These are phyloP conservation scores for Tringa solitaria DNA, from an alignment of 2,113 vertebrate genomes.

Conservation along the genomic window DNA sequence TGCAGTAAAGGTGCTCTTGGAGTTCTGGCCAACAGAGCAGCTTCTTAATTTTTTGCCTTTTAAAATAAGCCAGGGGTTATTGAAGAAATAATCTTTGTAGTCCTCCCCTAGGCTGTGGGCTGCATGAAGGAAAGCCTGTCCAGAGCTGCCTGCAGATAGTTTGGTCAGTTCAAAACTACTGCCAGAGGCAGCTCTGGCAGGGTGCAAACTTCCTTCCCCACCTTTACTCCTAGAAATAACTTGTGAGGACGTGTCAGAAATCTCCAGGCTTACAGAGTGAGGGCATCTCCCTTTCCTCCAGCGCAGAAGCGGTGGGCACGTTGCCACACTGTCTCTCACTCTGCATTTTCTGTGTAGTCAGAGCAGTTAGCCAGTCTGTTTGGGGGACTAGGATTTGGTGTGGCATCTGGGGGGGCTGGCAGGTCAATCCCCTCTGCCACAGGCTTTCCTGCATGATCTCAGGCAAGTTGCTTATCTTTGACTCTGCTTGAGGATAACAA, in stretches of 20 bases:
- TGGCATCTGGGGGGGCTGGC: background rate
- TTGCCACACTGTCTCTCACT: background rate
- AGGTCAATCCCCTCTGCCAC: background rate
- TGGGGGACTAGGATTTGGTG: background rate
- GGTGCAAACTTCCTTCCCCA: background rate
- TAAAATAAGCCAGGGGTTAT: background rate
- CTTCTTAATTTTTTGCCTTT: background rate
- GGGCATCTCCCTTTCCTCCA: background rate
- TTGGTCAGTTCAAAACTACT: background rate
- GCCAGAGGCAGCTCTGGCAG: background rate
- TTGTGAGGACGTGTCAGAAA: background rate
- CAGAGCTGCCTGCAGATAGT: background rate
- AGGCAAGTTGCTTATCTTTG: background rate
- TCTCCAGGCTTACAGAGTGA: background rate
- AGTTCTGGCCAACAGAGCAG: background rate
- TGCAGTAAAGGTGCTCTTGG: background rate
- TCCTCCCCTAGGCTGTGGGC: background rate
- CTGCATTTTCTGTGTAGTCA: background rate
- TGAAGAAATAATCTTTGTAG: background rate
- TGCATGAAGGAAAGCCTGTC: background rate
- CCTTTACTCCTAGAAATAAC: background rate
- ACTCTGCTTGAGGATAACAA: background rate
- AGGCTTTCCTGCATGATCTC: background rate
- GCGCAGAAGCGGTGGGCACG: accelerated
- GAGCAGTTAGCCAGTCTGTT: background rate